Percentiles rank a stretch among this genome's conserved stretches.
Evolutionary conservation across 2,113 vertebrate genomes (phyloP).

Genomic region (Eonycteris spelaea): DNA sequence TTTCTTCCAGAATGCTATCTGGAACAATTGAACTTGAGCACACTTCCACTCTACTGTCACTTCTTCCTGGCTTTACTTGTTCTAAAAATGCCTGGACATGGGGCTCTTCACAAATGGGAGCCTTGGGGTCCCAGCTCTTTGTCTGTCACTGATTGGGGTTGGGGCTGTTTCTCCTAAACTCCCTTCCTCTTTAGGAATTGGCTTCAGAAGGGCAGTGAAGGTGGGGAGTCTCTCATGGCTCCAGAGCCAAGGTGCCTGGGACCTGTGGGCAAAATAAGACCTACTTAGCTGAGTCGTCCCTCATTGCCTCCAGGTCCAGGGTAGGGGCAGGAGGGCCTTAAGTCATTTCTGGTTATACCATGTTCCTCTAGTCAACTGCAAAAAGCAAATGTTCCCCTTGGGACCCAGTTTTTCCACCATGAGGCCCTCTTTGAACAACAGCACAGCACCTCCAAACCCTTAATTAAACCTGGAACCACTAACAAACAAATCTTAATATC

Average conservation of each 20-base stretch:
- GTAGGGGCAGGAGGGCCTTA: background rate
- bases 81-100: background rate
- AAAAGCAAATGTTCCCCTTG: background rate
- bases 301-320: background rate
- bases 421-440: background rate
- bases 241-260: background rate
- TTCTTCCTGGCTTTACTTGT: background rate
- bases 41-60: background rate
- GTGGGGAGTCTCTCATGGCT: background rate
- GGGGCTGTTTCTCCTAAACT: background rate
- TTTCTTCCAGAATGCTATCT: background rate
- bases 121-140: background rate
- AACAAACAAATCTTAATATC: background rate
- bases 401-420: background rate
- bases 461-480: constrained; percentile 12
- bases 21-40: background rate
- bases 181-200: background rate
- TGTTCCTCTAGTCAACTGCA: background rate
- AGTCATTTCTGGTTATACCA: background rate
- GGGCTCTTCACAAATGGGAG: background rate
- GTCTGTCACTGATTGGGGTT: background rate
- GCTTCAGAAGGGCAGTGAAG: background rate
- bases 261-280: background rate
- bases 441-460: background rate
- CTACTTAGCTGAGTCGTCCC: background rate